Percentiles rank a stretch among this genome's conserved stretches.
phyloP scores from a whole-genome alignment of 2,888 invertebrate species.

The Nebria brevicollis region DNA sequence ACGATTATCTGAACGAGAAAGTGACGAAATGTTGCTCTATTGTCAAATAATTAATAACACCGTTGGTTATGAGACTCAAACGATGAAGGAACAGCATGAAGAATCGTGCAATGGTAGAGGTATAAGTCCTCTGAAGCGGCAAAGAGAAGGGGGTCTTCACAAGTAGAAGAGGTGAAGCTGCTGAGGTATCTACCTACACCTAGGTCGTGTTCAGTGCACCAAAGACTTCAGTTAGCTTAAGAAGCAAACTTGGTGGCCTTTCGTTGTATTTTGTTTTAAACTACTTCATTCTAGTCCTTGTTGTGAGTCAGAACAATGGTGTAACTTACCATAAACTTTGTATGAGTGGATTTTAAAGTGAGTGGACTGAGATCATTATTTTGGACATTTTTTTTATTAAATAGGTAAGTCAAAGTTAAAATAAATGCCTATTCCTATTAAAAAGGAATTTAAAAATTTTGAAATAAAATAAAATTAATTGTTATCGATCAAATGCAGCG shows the following conservation, averaged over 20 bases:
- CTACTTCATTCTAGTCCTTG: neutral
- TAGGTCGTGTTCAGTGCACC: constrained; percentile 1
- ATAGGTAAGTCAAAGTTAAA: neutral
- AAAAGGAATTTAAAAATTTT: no score
- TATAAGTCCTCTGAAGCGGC: neutral
- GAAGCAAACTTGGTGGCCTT: neutral
- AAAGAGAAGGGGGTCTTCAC: neutral
- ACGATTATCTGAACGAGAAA: neutral
- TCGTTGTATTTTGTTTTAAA: neutral
- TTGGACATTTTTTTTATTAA: neutral
- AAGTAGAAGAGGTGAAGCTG: constrained; percentile 1
- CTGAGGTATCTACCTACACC: constrained; percentile 1
- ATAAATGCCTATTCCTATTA: no score
- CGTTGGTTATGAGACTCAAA: neutral
- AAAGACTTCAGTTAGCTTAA: neutral
- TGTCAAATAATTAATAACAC: constrained; percentile 1
- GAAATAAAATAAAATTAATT: neutral
- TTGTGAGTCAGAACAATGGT: neutral
- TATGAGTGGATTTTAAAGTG: neutral
- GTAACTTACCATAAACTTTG: neutral
- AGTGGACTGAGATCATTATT: neutral
- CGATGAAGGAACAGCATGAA: neutral
- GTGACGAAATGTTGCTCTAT: neutral
- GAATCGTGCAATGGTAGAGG: neutral
- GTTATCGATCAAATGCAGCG: neutral